Base-by-base conservation (phyloP, 2,113 vertebrate species). In the Brienomyrus brachyistius region DNA sequence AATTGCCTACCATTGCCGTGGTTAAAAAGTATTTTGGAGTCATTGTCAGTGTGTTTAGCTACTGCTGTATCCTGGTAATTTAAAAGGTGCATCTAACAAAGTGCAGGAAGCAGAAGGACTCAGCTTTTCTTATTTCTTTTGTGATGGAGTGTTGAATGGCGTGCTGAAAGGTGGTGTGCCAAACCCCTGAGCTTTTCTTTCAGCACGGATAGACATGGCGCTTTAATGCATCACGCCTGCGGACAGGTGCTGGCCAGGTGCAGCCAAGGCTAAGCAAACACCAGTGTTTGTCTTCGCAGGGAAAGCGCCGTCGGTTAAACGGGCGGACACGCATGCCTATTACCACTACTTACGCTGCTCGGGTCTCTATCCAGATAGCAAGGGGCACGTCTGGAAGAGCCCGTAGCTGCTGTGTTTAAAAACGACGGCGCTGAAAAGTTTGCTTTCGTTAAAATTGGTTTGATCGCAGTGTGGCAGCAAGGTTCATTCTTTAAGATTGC, bases 241-340 rank as follows among this genome's bases (percentile, higher is more conserved):
- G 66, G 94, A 94, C 96, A 96, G 96, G 95, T 96, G 96, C 94
- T 93, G 93, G 91, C 94, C 96, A 96, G 96, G 95, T 96, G 96
- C 94, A 93, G 92, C 90, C 91, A 91, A 94, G 94, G 94, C 94
- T 95, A 91, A 88, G 93, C 93, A 96, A 96, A 96, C 96, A 96
- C 91, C 6, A 50, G 91, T 96, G 95, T 96, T 96, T 96, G 95
- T 95, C 94, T 95, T 95, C 92, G 91, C 92, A 91, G 91, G 94
- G 91, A 94, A 95, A 95, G 94, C 93, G 93, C 93, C 88, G 89
- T 83, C 93, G 91, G 95, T 94, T 92, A 91, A 92, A 94, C 91
- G 93, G 94, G 92, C 85, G 92, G 93, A 91, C 92, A 93, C 91
- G 90, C 54, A 11, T 52, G 89, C 93, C 92, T 88, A 70, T 70